A percentile compares a stretch with the other conserved stretches of the same genome.
Conservation (phyloP, 2,113 vertebrate species). For the Bubo bubo region DNA sequence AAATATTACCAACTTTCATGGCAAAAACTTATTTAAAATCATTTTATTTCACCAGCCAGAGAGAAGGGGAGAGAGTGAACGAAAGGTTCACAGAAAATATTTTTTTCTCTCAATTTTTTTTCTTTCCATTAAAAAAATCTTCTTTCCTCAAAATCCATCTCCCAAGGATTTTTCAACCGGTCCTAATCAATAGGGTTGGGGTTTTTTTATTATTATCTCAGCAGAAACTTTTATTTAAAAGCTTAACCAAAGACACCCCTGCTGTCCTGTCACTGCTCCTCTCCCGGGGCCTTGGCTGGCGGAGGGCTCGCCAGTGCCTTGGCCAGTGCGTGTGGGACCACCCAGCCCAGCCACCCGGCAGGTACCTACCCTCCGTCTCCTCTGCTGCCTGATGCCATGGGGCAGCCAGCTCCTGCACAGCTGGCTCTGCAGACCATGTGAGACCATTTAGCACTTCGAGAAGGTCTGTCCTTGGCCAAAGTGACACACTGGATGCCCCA, state of each 20-base stretch:
- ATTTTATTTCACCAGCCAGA: background rate
- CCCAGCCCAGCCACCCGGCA: fast-evolving
- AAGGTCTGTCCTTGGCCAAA: background rate
- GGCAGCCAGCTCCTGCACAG: background rate
- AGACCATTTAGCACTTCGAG: background rate
- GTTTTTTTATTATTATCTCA: background rate
- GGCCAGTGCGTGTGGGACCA: fast-evolving
- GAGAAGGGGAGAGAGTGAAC: background rate
- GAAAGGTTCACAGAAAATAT: background rate
- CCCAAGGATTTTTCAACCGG: background rate
- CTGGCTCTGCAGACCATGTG: background rate
- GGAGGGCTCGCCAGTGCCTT: background rate
- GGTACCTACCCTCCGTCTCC: background rate
- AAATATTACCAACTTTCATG: background rate
- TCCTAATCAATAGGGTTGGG: background rate
- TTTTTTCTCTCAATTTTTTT: background rate
- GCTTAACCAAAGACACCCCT: background rate
- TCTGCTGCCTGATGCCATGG: background rate
- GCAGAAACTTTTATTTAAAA: background rate
- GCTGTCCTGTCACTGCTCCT: background rate
- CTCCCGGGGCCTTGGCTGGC: fast-evolving
- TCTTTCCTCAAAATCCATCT: background rate
- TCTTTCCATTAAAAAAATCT: background rate
- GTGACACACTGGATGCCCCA: fast-evolving
- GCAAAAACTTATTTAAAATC: background rate